Evolutionary conservation across 2,888 invertebrate genomes (phyloP), one percentile per base, ranked within the genome.

Genomic region (Dioctria rufipes): DNA sequence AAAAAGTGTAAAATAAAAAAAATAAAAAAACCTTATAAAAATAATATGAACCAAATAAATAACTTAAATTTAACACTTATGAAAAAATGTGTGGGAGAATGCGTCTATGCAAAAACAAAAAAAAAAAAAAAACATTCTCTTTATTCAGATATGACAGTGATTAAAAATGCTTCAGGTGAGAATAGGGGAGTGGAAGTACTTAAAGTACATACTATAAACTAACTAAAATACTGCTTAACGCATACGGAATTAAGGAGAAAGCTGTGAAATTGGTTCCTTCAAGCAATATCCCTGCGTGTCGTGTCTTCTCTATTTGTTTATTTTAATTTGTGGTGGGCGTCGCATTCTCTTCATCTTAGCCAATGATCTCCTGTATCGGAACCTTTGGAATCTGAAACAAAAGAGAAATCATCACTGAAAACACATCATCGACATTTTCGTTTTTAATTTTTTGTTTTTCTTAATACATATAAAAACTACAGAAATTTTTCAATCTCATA

Each of bases 361-460:
- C 77, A 77, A n/a, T 49, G 61, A 63, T 77, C 77, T 61, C 51
- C 77, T 77, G 42, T 77, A 77, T 61, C 77, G 43, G 49, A 77
- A 46, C 13, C 77, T 63, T 77, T 77, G 61, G 49, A 63, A 63
- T 77, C 77, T 77, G 77, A 63, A 77, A 77, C 63, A 77, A 63
- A 77, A 77, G 46, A 77, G 39, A 77, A 77, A 66, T 42, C 11
- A 39, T 4, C 40, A 37, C 37, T 63, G 49, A 63, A 63, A 11
- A 54, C 54, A 54, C 54, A 11, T n/a, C 11, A n/a, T 11, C 6
- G 54, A n/a, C 54, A 66, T 65, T 60, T 37, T 5, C 3, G 3
- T 39, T 65, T 39, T 65, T 13, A 5, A n/a, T 46, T 46, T 46
- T 9, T 46, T 46, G 5, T 46, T 46, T 46, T 46, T 46, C 49